Conservation (phyloP, 2,113 vertebrate species). For the Dicerorhinus sumatrensis region DNA sequence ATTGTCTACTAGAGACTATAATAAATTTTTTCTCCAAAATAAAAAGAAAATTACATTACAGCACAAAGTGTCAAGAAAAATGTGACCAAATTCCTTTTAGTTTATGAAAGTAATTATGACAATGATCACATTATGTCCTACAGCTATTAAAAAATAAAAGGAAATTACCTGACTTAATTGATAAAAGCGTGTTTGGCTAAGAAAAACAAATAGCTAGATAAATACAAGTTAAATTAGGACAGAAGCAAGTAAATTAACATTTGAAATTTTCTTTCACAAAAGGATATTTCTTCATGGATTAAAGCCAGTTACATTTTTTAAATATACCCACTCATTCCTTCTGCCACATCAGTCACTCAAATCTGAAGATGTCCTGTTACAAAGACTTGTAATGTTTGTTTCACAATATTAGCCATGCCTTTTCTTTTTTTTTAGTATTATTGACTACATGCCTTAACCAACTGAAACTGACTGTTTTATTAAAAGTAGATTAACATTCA, state of each 20-base stretch:
- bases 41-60: not conserved
- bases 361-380: not conserved
- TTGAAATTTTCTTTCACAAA: constrained; percentile 43
- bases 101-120: not conserved
- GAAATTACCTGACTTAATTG: not conserved
- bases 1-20: not conserved
- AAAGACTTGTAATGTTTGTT: constrained; percentile 64
- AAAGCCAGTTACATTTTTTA: constrained; percentile 62
- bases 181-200: not conserved
- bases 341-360: not conserved
- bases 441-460: constrained; percentile 70
- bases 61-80: not conserved
- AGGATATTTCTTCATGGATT: constrained; percentile 47
- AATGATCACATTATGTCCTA: not conserved
- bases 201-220: not conserved
- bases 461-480: constrained; percentile 68
- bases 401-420: constrained; percentile 50
- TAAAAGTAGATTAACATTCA: constrained; percentile 78
- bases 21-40: not conserved
- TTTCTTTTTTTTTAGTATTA: constrained; percentile 65
- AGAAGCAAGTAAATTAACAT: not conserved
- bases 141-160: constrained; percentile 8
- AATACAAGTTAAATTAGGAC: constrained; percentile 27
- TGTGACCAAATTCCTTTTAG: not conserved
- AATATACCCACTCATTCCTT: not conserved